Evolutionary conservation across 2,797 vertebrate genomes (phyloP), one percentile per base, ranked within the genome.

Genomic region (Trachurus trachurus): DNA sequence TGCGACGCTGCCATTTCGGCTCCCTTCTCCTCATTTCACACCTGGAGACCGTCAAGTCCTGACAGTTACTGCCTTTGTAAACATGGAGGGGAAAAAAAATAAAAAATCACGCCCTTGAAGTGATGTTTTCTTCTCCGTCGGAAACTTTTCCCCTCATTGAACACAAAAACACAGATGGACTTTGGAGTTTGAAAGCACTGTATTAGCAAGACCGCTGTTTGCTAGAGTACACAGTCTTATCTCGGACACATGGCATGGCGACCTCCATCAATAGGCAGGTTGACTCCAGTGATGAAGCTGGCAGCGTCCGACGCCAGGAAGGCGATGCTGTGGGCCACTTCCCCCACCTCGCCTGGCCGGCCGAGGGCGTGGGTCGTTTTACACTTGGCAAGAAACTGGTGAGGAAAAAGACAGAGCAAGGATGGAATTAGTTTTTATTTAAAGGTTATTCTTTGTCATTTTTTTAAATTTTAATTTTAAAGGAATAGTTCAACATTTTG

Each of bases 221-320:
- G 22, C 57, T 12, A 31, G 5, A 1, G 34, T 19, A 7, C 50
- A 59, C 13, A 7, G 31, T 54, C 42, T 90, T 74, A 97, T 79
- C 95, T 77, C 3, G 96, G 96, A 72, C 96, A 96, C 96, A 96
- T 96, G 62, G 96, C 96, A n/a, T 97, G 95, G 11, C 96, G 95
- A 3, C 96, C 96, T 0, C 96, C 96, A 1, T 96, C 96, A 1
- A 96, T 82, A 0, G 96, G 95, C 0, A 97, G 89, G 79, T 94
- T 96, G 50, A 96, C 94, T 17, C 95, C 96, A 0, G 96, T 96
- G 7, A 96, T 95, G 88, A 94, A 96, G 80, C 94, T 96, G 34
- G 96, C 94, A 0, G 96, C 95, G 9, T 97, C 96, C 0, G 96
- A 96, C 0, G 96, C 95, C 75, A 97, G 90, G 90, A 97, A 97